Conservation (phyloP, 2,113 vertebrate species). For the Litocranius walleri region DNA sequence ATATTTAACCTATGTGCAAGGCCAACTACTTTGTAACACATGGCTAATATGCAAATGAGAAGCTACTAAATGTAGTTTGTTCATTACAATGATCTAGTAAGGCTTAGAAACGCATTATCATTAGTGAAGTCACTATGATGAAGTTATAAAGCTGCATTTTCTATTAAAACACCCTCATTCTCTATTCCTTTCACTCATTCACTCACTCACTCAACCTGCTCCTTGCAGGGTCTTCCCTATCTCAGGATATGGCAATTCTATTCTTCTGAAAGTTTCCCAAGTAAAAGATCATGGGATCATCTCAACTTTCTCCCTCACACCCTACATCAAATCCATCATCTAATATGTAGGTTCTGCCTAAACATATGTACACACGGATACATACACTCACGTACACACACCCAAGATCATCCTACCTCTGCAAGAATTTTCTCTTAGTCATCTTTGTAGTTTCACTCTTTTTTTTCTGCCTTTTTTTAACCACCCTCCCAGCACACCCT, state of each 20-base stretch:
- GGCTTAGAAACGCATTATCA: background rate
- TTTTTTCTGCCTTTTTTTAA: background rate
- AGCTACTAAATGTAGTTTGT: constrained; percentile 34
- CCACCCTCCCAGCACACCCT: background rate
- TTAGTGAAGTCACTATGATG: background rate
- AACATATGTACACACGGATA: background rate
- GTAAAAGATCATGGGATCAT: background rate
- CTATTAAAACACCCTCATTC: constrained; percentile 9
- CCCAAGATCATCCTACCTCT: background rate
- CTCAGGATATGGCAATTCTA: background rate
- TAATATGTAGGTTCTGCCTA: background rate
- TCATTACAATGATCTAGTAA: constrained; percentile 21
- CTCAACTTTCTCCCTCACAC: background rate
- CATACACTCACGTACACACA: background rate
- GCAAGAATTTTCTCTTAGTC: background rate
- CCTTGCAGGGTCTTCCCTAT: background rate
- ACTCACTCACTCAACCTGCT: background rate
- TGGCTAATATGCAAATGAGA: constrained; percentile 1
- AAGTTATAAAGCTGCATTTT: background rate
- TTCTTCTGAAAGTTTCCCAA: background rate
- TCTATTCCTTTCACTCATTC: background rate
- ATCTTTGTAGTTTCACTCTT: background rate
- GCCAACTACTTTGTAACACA: constrained; percentile 37
- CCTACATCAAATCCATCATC: background rate
- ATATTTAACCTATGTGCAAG: constrained; percentile 53